These are phyloP conservation scores for Sander lucioperca DNA, from an alignment of 2,113 vertebrate genomes.

Conservation along the genomic window DNA sequence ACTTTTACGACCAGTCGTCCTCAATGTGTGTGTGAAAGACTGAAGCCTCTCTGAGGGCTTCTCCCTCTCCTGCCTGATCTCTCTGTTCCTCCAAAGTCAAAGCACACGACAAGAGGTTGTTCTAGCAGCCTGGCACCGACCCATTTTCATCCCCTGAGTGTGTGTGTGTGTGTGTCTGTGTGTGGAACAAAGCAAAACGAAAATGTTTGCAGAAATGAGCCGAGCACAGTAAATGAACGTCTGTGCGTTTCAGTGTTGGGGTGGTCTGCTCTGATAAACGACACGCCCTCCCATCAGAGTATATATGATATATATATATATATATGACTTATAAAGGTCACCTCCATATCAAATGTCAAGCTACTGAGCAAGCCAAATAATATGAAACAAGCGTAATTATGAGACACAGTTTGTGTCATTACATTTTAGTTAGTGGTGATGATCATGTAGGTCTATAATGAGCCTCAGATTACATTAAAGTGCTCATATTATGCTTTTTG, in stretches of 20 bases:
- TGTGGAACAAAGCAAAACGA: conserved; percentile 24
- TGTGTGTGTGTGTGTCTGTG: no score
- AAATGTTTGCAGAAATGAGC: conserved; percentile 45
- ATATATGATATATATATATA: no score
- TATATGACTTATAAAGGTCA: conserved; percentile 10
- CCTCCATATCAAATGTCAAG: neutral
- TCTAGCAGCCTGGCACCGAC: conserved; percentile 30
- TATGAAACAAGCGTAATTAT: neutral
- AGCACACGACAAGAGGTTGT: conserved; percentile 32
- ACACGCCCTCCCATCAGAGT: neutral
- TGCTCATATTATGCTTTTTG: no score
- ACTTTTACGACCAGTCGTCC: no score
- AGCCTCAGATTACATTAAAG: neutral
- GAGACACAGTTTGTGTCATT: neutral
- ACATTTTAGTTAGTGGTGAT: neutral
- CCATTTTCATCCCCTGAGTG: conserved; percentile 23
- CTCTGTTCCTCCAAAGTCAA: conserved; percentile 38
- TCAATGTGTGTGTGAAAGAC: no score
- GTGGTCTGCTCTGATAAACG: conserved; percentile 30
- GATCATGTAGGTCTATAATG: neutral
- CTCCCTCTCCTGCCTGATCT: neutral
- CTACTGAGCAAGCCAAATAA: neutral
- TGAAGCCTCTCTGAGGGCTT: conserved; percentile 3
- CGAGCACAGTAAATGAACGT: conserved; percentile 45
- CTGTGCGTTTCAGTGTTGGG: conserved; percentile 15